Conservation (phyloP, 2,888 invertebrate genomes). For the Dysmachus trigonus region DNA sequence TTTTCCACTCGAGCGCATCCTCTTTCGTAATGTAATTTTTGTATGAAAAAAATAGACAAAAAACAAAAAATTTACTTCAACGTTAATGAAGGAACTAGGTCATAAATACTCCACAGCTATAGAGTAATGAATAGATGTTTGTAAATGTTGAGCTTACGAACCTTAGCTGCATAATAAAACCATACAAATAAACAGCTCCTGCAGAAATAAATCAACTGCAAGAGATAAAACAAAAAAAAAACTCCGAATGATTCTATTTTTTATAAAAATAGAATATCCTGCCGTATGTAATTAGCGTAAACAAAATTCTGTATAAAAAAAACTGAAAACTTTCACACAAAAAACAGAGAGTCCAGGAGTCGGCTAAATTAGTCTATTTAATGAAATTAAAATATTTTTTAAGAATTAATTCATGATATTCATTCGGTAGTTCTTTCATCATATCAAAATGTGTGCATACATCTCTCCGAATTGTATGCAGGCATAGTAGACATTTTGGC, state of each 20-base stretch:
- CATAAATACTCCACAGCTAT: neutral
- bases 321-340: neutral
- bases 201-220: neutral
- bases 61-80: neutral
- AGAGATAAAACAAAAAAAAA: neutral
- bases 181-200: neutral
- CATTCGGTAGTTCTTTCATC: neutral
- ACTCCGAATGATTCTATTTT: neutral
- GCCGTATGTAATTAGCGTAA: neutral
- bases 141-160: slow-evolving; percentile 25
- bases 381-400: neutral
- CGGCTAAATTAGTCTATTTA: neutral
- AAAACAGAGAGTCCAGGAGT: neutral
- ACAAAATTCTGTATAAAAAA: neutral
- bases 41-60: neutral
- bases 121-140: neutral
- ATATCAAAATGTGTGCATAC: slow-evolving; percentile 7
- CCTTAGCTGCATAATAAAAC: neutral
- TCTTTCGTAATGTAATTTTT: too few relatives aligned
- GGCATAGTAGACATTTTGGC: neutral
- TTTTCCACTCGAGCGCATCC: neutral
- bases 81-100: neutral
- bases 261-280: slow-evolving; percentile 18
- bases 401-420: neutral
- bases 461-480: neutral